A percentile compares a stretch with the other conserved stretches of the same genome.
phyloP scores from a whole-genome alignment of 2,113 vertebrate species.

The Brevimyrus niger region DNA sequence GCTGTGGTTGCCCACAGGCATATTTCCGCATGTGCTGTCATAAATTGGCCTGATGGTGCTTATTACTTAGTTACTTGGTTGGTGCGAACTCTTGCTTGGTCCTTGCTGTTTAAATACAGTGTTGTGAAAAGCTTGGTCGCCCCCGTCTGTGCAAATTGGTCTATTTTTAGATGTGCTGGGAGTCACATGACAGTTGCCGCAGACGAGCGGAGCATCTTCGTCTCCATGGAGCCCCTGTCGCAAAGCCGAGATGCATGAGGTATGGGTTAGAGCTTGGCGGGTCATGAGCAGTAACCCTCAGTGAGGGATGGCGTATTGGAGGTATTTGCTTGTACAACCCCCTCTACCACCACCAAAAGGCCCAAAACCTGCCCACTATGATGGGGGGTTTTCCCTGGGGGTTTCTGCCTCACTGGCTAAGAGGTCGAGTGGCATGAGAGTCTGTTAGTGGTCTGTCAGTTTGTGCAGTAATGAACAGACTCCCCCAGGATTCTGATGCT shows the following conservation, averaged over 20 bases:
- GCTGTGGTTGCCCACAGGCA: not conserved
- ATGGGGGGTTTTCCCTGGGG: not conserved
- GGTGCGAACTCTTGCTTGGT: not conserved
- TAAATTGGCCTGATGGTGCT: not conserved
- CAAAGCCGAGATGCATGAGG: not conserved
- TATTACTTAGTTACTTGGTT: not conserved
- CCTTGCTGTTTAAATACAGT: not conserved
- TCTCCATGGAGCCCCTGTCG: not conserved
- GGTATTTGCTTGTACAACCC: not conserved
- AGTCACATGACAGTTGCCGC: not conserved
- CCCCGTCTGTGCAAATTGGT: not conserved
- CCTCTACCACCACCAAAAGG: not conserved
- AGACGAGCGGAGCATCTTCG: not conserved
- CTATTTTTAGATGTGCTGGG: conserved; percentile 1
- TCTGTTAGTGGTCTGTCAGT: not conserved
- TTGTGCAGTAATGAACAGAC: conserved; percentile 8
- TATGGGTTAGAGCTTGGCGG: not conserved
- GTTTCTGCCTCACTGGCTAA: not conserved
- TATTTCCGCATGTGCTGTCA: not conserved
- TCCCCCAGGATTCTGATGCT: conserved; percentile 6
- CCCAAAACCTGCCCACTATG: not conserved
- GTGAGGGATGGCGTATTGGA: not conserved
- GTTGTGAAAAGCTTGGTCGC: not conserved
- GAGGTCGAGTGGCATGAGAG: not conserved
- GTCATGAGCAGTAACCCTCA: not conserved